phyloP scores from a whole-genome alignment of 2,888 invertebrate genomes.

The Slavum lentiscoides region DNA sequence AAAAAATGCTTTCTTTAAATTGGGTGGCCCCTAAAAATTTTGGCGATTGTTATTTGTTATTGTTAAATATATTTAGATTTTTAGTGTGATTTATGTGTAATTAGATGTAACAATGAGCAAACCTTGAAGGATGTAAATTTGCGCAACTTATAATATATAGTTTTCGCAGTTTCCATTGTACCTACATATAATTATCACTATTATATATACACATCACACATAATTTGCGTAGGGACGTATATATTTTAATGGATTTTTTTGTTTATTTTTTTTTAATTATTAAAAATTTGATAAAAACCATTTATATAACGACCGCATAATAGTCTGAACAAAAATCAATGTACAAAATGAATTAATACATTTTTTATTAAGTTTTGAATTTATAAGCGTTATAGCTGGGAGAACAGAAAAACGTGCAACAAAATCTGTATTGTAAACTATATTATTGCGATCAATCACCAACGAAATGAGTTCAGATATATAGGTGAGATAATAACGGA shows the following conservation, averaged over 20 bases:
- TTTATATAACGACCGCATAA: background rate
- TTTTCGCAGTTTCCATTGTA: background rate
- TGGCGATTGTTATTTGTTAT: slow-evolving; percentile 11
- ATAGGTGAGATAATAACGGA: background rate
- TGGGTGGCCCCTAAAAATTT: slow-evolving; percentile 27
- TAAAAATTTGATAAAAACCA: background rate
- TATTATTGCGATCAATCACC: background rate
- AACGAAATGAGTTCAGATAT: background rate
- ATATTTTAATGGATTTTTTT: background rate
- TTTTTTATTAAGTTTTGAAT: background rate
- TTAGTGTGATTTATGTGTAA: slow-evolving; percentile 2
- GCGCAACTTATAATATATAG: slow-evolving; percentile 22
- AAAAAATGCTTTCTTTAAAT: slow-evolving; percentile 4
- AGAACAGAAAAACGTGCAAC: background rate
- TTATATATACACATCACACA: no score
- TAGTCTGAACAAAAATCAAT: background rate
- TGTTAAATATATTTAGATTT: slow-evolving; percentile 26
- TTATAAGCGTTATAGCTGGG: background rate
- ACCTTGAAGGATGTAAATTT: slow-evolving; percentile 30
- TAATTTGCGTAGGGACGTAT: no score
- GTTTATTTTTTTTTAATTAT: no score
- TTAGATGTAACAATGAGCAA: slow-evolving; percentile 25
- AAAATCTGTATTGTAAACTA: background rate
- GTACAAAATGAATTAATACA: background rate
- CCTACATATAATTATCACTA: background rate